Base-by-base conservation (phyloP, 2,797 vertebrate genomes). In the Syncerus caffer region DNA sequence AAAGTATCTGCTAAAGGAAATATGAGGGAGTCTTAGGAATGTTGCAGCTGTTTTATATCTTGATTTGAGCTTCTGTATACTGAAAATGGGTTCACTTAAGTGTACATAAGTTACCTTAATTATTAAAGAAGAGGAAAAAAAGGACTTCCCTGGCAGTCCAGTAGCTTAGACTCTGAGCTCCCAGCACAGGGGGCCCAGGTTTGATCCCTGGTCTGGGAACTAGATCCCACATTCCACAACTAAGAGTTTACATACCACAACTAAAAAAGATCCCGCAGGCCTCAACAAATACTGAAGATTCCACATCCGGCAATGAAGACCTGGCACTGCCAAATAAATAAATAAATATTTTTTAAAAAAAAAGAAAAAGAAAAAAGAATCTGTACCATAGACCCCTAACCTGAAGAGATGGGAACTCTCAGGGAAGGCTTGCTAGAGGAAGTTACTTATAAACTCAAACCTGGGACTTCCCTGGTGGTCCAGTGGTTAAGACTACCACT, bases 71-170 rank as follows among this genome's bases (percentile, higher is more conserved):
- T 25, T 4, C 31, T 67, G 3, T 57, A 51, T 31, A 38, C 42
- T 62, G 58, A 80, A 96, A 97, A 93, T 84, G 17, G 27, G 71
- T 50, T 76, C 71, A 84, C 80, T 94, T 74, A 93, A 95, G 47
- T 57, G 1, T 58, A 67, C 38, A 7, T 80, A 53, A 79, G 25
- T 80, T 76, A 67, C 27, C 31, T 85, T 83, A 84, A 71, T 62
- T 94, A 51, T n/a, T 21, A 47, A 93, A 95, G 53, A 45, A 16
- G 23, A 21, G 71, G 38, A 15, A 3, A 23, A 47, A 47, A 47
- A 47, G 58, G 58, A 60, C 58, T 60, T 29, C 58, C 29, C 58
- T 60, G 13, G 58, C 13, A 29, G 67, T 12, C 67, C 34, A 74
- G 21, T 7, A 25, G 67, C 34, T 74, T 42, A 38, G 67, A 42